Conservation (phyloP, 2,797 vertebrate species). For the Falco concolor region DNA sequence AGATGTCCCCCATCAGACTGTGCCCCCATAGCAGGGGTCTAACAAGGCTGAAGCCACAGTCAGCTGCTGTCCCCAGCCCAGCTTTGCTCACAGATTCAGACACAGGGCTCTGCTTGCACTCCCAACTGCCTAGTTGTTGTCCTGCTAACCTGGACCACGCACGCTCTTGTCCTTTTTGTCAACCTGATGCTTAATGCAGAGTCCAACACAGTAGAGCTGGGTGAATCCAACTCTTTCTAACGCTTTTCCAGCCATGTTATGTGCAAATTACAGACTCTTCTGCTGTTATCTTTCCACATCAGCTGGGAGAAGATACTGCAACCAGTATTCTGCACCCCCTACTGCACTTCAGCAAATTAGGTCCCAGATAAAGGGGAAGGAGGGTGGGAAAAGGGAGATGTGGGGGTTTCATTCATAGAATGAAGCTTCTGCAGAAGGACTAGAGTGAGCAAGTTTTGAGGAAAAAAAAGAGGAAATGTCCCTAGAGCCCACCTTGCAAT, state of each 20-base stretch:
- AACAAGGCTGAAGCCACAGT: background rate
- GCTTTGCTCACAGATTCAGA: background rate
- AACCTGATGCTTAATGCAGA: background rate
- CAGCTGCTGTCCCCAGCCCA: background rate
- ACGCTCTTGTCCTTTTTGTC: background rate
- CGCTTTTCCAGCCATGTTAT: background rate
- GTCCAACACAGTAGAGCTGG: background rate
- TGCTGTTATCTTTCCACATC: background rate
- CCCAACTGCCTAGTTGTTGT: no score
- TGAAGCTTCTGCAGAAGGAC: background rate
- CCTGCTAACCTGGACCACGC: no score
- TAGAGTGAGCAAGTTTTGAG: background rate
- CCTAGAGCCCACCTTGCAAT: background rate
- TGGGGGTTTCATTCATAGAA: background rate
- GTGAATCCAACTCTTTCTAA: background rate
- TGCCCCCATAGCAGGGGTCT: background rate
- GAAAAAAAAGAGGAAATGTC: background rate
- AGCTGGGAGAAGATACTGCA: background rate
- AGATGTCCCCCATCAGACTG: background rate
- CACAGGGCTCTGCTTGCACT: background rate
- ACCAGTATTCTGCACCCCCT: background rate
- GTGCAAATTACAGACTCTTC: background rate
- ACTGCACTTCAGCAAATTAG: background rate
- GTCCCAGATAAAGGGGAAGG: background rate
- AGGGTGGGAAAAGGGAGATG: background rate